Conservation (phyloP, 2,113 vertebrate genomes). For the Pterocles orientalis region DNA sequence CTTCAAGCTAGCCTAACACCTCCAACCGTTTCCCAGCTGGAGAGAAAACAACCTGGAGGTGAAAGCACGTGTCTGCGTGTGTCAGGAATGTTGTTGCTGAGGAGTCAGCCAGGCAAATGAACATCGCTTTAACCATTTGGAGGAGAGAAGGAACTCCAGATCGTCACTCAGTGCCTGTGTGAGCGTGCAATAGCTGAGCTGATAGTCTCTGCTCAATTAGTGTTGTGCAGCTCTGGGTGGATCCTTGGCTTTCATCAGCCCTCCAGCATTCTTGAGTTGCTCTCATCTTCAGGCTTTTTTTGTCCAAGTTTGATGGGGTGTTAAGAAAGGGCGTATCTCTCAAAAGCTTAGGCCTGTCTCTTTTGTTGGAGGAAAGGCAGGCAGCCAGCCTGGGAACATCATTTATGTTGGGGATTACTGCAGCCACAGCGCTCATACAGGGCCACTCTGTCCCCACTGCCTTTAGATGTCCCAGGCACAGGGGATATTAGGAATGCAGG, state of each 20-base stretch:
- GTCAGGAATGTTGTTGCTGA: neutral
- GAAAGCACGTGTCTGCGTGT: neutral
- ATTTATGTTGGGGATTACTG: neutral
- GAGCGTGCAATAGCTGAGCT: neutral
- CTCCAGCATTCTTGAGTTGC: neutral
- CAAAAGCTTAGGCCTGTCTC: neutral
- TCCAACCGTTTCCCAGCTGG: neutral
- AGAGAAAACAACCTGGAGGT: neutral
- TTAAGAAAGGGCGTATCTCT: neutral
- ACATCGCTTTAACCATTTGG: neutral
- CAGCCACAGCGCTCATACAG: neutral
- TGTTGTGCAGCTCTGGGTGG: slow-evolving; percentile 13
- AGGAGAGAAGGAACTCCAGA: neutral
- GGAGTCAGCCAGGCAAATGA: neutral
- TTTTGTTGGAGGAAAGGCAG: neutral
- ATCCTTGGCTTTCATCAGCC: slow-evolving; percentile 3
- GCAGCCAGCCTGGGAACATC: neutral
- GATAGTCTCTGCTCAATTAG: neutral
- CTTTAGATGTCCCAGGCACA: neutral
- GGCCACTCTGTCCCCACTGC: neutral
- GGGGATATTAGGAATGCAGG: neutral
- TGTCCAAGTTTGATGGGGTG: neutral
- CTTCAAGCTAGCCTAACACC: neutral
- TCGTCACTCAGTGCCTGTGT: neutral
- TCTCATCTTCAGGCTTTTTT: neutral